Conservation (phyloP, 2,113 vertebrate species). For the Columba livia region DNA sequence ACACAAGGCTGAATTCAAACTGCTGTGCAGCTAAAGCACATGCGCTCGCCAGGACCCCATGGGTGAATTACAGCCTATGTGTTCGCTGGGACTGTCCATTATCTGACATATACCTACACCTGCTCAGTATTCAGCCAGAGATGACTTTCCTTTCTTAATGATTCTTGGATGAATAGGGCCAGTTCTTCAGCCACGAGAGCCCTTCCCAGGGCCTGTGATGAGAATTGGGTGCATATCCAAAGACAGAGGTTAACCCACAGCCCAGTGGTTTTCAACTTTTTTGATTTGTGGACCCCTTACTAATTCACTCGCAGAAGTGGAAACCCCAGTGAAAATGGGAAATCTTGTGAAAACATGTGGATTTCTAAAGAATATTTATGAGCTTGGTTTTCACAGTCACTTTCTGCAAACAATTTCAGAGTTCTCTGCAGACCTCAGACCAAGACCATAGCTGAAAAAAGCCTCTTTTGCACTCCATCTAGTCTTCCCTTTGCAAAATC, state of each 20-base stretch:
- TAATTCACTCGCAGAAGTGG: not conserved
- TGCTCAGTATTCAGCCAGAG: not conserved
- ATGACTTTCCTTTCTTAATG: constrained; percentile 31
- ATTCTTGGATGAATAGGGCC: constrained; percentile 3
- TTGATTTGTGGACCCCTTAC: constrained; percentile 30
- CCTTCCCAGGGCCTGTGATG: not conserved
- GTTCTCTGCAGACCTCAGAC: not conserved
- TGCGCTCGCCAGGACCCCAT: not conserved
- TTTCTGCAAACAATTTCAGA: constrained; percentile 31
- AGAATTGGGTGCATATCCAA: not conserved
- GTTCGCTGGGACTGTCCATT: not conserved
- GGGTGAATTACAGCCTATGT: constrained; percentile 43
- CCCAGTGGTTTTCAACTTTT: not conserved
- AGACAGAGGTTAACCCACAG: not conserved
- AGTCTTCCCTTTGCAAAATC: not conserved
- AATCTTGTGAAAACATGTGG: not conserved
- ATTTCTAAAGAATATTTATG: constrained; percentile 27
- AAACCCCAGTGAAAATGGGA: constrained; percentile 14
- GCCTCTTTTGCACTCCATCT: not conserved
- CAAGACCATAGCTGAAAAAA: not conserved
- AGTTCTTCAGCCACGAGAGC: not conserved
- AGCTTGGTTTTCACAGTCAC: constrained; percentile 9
- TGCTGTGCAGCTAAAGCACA: not conserved
- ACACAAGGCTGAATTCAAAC: constrained; percentile 18
- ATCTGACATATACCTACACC: not conserved